A percentile compares a stretch with the other conserved stretches of the same genome.
Evolutionary conservation across 2,888 invertebrate genomes (phyloP).

Genomic region (Tipula vernalis): DNA sequence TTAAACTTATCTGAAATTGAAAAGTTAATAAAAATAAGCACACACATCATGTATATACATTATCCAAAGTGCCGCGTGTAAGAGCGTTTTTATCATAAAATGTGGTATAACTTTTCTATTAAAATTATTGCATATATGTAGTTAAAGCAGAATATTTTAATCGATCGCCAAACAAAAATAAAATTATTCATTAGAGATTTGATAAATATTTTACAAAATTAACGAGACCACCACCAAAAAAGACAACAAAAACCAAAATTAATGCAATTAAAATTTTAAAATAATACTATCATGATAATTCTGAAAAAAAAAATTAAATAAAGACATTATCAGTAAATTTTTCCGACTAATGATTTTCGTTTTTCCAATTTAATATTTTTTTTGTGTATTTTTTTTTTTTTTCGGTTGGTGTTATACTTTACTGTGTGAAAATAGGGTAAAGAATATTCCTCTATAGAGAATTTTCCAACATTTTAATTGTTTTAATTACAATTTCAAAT

Average conservation of each 20-base stretch:
- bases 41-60: neutral
- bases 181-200: neutral
- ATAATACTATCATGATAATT: neutral
- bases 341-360: neutral
- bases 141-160: too few species aligned
- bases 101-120: neutral
- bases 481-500: neutral
- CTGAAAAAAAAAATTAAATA: neutral
- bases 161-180: neutral
- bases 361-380: neutral
- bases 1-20: neutral
- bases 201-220: neutral
- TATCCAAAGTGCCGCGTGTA: neutral
- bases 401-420: neutral
- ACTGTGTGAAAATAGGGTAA: neutral
- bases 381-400: too few species aligned
- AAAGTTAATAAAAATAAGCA: neutral
- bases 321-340: neutral
- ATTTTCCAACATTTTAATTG: neutral
- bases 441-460: neutral
- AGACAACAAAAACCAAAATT: neutral
- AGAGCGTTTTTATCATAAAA: neutral
- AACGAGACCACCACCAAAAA: neutral
- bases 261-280: neutral
- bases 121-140: neutral